Evolutionary conservation across 2,888 invertebrate genomes (phyloP).

Genomic region (Gastracanthus pulcherrimus): DNA sequence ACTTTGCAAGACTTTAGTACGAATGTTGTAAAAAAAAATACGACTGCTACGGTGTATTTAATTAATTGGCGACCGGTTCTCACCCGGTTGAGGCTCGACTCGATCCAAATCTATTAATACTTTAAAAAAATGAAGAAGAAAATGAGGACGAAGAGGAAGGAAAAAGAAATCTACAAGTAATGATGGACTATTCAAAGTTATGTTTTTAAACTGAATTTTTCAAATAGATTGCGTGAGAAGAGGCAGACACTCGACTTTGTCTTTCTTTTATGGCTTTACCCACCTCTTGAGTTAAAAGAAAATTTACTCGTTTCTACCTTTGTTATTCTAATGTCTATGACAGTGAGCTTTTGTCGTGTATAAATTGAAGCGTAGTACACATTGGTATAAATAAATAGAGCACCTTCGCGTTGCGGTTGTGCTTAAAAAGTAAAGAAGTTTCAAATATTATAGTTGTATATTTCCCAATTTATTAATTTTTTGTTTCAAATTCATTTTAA

Average conservation of each 20-base stretch:
- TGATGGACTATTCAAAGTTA: slow-evolving; percentile 75
- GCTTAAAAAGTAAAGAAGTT: slow-evolving; percentile 43
- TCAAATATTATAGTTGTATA: background rate
- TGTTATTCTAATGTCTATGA: slow-evolving; percentile 58
- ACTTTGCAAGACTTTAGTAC: slow-evolving; percentile 74
- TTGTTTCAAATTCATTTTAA: background rate
- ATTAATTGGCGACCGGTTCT: slow-evolving; percentile 69
- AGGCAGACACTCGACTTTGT: slow-evolving; percentile 68
- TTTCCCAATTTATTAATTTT: slow-evolving; percentile 1
- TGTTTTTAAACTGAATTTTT: slow-evolving; percentile 76
- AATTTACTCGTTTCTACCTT: slow-evolving; percentile 54
- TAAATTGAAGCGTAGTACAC: slow-evolving; percentile 57
- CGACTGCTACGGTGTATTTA: slow-evolving; percentile 74
- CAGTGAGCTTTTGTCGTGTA: slow-evolving; percentile 59
- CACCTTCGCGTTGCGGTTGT: slow-evolving; percentile 46
- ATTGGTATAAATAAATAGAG: slow-evolving; percentile 57
- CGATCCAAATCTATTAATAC: slow-evolving; percentile 73
- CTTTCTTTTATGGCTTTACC: slow-evolving; percentile 62
- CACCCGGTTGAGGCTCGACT: slow-evolving; percentile 71
- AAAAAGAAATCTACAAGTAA: slow-evolving; percentile 72
- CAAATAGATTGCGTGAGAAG: slow-evolving; percentile 76
- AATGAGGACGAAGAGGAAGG: slow-evolving; percentile 69
- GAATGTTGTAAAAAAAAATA: slow-evolving; percentile 72
- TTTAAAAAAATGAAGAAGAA: slow-evolving; percentile 64
- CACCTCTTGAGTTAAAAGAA: slow-evolving; percentile 37